Base-by-base conservation (phyloP, 2,113 vertebrate genomes). In the Cyphomyrus discorhynchus region DNA sequence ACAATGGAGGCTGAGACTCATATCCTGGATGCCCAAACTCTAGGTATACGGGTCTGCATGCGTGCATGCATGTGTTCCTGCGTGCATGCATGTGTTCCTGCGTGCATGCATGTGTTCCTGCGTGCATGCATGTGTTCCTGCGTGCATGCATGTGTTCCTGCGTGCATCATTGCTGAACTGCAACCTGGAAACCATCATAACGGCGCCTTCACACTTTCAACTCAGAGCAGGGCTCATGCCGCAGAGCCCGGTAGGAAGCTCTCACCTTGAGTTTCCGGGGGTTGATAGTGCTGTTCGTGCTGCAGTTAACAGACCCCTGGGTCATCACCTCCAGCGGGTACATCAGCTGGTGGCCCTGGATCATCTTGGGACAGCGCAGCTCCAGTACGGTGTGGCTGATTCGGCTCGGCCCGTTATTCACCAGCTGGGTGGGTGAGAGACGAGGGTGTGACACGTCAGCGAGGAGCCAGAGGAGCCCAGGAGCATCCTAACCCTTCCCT, bases 341-440 rank as follows among this genome's bases (percentile, higher is more conserved):
- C 91, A 98, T 94, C 24, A 97, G 94, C 21, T 66, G 89, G 2
- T 96, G 95, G 2, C 90, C 93, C 46, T 96, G 95, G 58, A 95
- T 88, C 0, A 88, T 92, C 91, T 95, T 94, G 5, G 98, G 98
- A 89, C 97, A 98, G 91, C 90, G 96, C 92, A 98, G 93, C 88
- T 97, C 94, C 17, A 98, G 92, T 0, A 94, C 21, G 2, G 97
- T 97, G 82, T 94, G 93, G 93, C 97, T 97, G 91, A 98, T 97
- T 90, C 92, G 94, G 88, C 97, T 98, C 5, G 97, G 98, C 3
- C 97, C 97, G 1, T 95, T 95, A 93, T 97, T 98, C 92, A 96
- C 94, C 93, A 98, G 93, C 97, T 98, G 89, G 19, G 77, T 70
- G 3, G 10, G 9, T 88, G 70, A 70, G 21, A 90, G 24, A 45